Conservation (phyloP, 2,797 vertebrate genomes). For the Danio choprae region DNA sequence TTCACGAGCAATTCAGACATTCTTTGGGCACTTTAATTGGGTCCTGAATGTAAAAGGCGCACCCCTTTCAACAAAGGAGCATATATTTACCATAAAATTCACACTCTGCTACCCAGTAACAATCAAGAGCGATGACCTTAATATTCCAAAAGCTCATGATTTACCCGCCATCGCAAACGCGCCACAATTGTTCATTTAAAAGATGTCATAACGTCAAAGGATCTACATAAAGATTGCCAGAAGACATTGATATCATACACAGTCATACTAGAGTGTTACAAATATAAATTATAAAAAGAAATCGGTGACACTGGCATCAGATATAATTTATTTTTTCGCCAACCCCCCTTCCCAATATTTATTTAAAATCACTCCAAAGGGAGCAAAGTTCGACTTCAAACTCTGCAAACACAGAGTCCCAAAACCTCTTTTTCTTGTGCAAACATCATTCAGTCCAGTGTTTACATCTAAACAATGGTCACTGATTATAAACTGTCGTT, state of each 20-base stretch:
- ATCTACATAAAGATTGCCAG: conserved; percentile 40
- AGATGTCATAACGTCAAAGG: conserved; percentile 26
- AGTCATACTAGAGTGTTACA: conserved; percentile 45
- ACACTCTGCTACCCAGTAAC: conserved; percentile 19
- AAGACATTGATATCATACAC: conserved; percentile 10
- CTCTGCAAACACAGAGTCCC: conserved; percentile 41
- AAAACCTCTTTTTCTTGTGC: conserved; percentile 20
- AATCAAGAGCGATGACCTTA: background rate
- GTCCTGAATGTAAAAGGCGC: conserved; percentile 35
- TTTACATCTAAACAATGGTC: conserved; percentile 24
- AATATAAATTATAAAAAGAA: conserved; percentile 53
- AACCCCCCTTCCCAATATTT: conserved; percentile 20
- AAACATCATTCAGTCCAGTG: conserved; percentile 36
- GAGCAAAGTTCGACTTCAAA: conserved; percentile 42
- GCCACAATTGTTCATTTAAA: conserved; percentile 3
- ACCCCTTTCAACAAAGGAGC: background rate
- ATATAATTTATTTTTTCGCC: conserved; percentile 34
- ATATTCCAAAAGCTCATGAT: conserved; percentile 8
- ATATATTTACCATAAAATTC: background rate
- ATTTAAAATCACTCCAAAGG: conserved; percentile 42
- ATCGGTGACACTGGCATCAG: conserved; percentile 50
- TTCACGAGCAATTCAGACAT: conserved; percentile 19
- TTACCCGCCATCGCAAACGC: background rate
- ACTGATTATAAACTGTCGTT: background rate
- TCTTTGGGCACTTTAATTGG: background rate